phyloP scores from a whole-genome alignment of 2,888 invertebrate species.

The Candidula unifasciata region DNA sequence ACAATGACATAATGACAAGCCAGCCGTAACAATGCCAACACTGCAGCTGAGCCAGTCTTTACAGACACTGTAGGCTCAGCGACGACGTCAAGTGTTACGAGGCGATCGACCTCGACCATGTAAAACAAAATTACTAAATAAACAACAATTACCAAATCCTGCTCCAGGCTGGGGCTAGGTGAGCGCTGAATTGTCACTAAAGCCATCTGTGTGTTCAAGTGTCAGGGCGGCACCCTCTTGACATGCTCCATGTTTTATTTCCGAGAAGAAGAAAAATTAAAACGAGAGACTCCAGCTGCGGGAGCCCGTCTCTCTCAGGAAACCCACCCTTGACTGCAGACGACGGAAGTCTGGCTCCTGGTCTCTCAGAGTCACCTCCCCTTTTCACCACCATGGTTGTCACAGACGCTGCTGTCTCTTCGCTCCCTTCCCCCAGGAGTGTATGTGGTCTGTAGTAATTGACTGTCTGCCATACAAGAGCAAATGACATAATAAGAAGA shows the following conservation, averaged over 20 bases:
- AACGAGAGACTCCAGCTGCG: background rate
- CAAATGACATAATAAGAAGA: too few species aligned
- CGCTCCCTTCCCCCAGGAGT: too few species aligned
- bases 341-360: constrained; percentile 39
- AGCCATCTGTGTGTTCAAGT: constrained; percentile 65
- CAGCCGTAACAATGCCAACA: too few species aligned
- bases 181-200: constrained; percentile 76
- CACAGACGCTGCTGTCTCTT: too few species aligned
- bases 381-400: background rate
- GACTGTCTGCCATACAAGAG: too few species aligned
- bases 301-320: constrained; percentile 37
- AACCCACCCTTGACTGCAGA: constrained; percentile 23
- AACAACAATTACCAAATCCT: constrained; percentile 65
- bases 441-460: too few species aligned
- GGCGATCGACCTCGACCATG: too few species aligned
- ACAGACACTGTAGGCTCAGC: too few species aligned
- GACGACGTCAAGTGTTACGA: too few species aligned
- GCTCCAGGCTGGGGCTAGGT: constrained; percentile 74
- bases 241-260: constrained; percentile 23
- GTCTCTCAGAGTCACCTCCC: constrained; percentile 15
- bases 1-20: too few species aligned
- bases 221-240: constrained; percentile 40
- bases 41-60: too few species aligned
- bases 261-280: constrained; percentile 20
- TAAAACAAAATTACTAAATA: too few species aligned